Conservation (phyloP, 2,888 invertebrate genomes). For the Thymelicus sylvestris region DNA sequence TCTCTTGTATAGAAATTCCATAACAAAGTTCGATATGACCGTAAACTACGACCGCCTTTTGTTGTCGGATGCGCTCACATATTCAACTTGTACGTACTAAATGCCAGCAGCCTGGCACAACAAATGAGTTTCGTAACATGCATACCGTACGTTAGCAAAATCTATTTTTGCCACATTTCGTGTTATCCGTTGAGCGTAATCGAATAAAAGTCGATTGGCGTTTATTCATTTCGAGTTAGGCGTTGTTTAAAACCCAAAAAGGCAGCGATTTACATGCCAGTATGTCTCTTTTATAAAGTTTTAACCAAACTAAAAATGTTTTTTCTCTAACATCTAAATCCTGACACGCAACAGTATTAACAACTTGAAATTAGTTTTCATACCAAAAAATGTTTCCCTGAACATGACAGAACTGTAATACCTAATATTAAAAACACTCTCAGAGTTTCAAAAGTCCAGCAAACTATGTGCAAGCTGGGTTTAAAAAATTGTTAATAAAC, state of each 20-base stretch:
- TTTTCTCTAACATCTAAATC: too few species aligned
- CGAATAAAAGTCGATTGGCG: background rate
- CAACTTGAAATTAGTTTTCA: background rate
- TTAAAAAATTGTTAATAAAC: slow-evolving; percentile 4
- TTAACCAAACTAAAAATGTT: too few species aligned
- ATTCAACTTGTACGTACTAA: slow-evolving; percentile 19
- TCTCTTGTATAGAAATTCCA: background rate
- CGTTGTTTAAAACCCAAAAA: too few species aligned
- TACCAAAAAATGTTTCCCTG: background rate
- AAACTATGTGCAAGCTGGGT: background rate
- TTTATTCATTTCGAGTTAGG: too few species aligned
- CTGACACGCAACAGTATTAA: too few species aligned
- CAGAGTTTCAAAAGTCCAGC: background rate
- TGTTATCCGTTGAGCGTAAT: slow-evolving; percentile 7
- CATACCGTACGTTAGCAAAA: background rate
- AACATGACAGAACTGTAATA: too few species aligned
- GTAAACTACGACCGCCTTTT: slow-evolving; percentile 15
- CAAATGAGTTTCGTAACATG: slow-evolving; percentile 5
- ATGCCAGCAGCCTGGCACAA: background rate
- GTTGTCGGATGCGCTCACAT: slow-evolving; percentile 12
- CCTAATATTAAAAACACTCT: background rate
- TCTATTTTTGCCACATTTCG: slow-evolving; percentile 27
- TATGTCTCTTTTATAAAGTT: too few species aligned
- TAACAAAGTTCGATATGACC: background rate
- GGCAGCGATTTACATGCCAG: too few species aligned